Evolutionary conservation across 2,113 vertebrate genomes (phyloP), one percentile per base, ranked within the genome.

Genomic region (Zootoca vivipara): DNA sequence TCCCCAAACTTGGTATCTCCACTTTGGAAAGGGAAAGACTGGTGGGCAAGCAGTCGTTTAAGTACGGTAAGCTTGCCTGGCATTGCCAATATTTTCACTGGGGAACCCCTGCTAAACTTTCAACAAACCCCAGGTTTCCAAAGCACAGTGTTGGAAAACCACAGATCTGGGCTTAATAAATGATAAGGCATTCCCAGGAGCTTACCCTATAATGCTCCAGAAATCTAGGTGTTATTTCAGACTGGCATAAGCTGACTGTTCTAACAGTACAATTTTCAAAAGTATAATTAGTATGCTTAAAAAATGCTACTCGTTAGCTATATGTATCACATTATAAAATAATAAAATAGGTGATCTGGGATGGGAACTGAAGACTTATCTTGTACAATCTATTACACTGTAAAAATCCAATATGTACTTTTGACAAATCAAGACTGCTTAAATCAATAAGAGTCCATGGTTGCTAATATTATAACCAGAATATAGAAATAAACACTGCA

Each of bases 351-450:
- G 16, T 16, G 58, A 16, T n/a, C 46, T n/a, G 78, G 77, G 0
- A 58, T 56, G 13, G 30, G 15, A 52, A n/a, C 2, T 8, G 26
- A 72, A 80, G 30, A 62, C 35, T 85, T 85, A 20, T 40, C 18
- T 28, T 24, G 24, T 10, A 8, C 18, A 72, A 10, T 72, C 9
- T 35, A 72, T 67, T 56, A 33, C 42, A 72, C 22, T 33, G n/a
- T 83, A 42, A 12, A 83, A 52, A 33, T 72, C 30, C 42, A 83
- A 13, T 70, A 83, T 22, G 4, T 40, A 70, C 46, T 46, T 35
- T 7, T 58, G 46, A 58, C 9, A 40, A 83, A 64, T 20, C 0
- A 0, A 0, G 0, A 15, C 0, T 22, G 22, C 65, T 46, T 58
- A 81, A 33, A 33, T 22, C 78, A 1, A 0, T 69, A 56, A 52